Evolutionary conservation across 35 echinoderm and acorn worm species (phyloP), one percentile per base, ranked within the genome.

Genomic region (Apostichopus californicus): DNA sequence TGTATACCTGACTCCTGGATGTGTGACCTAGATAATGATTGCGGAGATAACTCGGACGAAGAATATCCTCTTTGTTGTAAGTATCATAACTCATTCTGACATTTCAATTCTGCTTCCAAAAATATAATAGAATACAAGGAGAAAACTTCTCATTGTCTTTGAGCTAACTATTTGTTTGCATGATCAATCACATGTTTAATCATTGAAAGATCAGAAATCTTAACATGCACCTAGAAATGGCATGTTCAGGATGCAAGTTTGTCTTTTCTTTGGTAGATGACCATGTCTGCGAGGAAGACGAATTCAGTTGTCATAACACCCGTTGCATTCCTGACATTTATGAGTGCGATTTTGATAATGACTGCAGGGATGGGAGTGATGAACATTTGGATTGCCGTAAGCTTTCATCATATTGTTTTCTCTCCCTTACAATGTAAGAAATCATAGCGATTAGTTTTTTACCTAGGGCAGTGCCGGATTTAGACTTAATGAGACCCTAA

Each of bases 341-440:
- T 55, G 72, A 96, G 5, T 99, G 97, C 86, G 97, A 99, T 85
- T 95, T 86, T 25, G 93, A 96, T 28, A 71, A 96, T 12, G 97
- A 99, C 65, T 99, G 97, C 23, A 63, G 9, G n/a, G 97, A 99
- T 92, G 71, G 71, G n/a, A 75, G 13, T n/a, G 71, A 75, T 75
- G 71, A 75, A 75, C 71, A 75, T 75, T 13, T 18, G n/a, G 7
- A 75, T 22, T 75, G 71, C 17, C 6, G 71, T 75, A 75, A 75
- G 71, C n/a, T 6, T 18, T n/a, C 18, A 18, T 75, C 34, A 20
- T 22, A 20, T 75, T n/a, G 6, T 7, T 7, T 75, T 75, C 7
- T 75, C 6, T 20, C 6, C 58, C 34, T 46, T 46, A 46, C 34
- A 46, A 46, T 46, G 34, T 46, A 46, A 46, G 3, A 46, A 46